Percentiles rank a stretch among this genome's conserved stretches.
Conservation (phyloP, 2,113 vertebrate species). For the Catharus minimus region DNA sequence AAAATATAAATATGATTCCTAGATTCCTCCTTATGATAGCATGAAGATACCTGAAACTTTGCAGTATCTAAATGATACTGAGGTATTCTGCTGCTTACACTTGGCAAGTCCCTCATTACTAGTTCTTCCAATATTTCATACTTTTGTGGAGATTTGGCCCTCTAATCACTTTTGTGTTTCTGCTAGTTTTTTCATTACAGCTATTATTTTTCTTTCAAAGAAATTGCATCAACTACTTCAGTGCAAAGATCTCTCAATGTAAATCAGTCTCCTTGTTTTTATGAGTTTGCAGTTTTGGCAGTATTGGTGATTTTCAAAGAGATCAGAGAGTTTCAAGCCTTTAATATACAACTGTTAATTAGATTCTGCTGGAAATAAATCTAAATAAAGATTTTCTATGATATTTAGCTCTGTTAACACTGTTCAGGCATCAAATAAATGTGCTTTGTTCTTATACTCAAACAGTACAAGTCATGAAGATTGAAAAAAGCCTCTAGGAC, state of each 20-base stretch:
- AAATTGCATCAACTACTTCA: background rate
- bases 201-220: background rate
- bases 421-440: background rate
- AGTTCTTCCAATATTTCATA: background rate
- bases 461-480: background rate
- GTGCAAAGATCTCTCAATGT: background rate
- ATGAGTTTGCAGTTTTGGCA: background rate
- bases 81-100: background rate
- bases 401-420: background rate
- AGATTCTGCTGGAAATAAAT: conserved; percentile 29
- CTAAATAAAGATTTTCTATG: conserved; percentile 39
- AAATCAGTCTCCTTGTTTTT: background rate
- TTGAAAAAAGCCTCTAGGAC: background rate
- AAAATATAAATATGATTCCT: background rate
- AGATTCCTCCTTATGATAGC: background rate
- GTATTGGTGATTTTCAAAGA: background rate
- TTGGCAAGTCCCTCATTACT: background rate
- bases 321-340: conserved; percentile 14
- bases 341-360: conserved; percentile 33
- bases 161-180: background rate
- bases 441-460: background rate
- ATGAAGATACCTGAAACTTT: background rate
- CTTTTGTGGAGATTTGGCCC: background rate
- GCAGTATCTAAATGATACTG: background rate
- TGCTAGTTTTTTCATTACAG: background rate